Conservation (phyloP, 2,797 vertebrate genomes). For the Masticophis lateralis region DNA sequence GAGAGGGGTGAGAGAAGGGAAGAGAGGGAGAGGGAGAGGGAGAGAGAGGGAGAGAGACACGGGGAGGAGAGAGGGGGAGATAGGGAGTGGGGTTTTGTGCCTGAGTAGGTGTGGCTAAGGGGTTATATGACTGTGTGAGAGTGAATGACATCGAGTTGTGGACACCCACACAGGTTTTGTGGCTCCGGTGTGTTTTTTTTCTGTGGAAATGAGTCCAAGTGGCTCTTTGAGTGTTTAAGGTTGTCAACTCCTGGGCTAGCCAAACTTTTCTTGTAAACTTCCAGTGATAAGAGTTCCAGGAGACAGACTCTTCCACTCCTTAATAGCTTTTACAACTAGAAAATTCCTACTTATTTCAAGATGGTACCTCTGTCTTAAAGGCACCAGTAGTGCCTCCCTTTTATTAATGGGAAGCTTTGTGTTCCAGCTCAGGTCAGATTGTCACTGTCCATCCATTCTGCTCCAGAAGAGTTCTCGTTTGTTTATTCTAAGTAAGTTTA, state of each 20-base stretch:
- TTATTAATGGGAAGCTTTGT: background rate
- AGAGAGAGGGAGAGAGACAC: too few relatives aligned
- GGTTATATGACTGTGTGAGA: too few relatives aligned
- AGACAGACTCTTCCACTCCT: background rate
- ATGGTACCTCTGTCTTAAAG: background rate
- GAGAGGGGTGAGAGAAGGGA: too few relatives aligned
- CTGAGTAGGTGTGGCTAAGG: too few relatives aligned
- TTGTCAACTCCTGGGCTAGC: background rate
- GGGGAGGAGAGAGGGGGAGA: too few relatives aligned
- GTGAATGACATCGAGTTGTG: too few relatives aligned
- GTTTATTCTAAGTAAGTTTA: background rate
- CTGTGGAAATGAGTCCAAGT: too few relatives aligned
- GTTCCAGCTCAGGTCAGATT: background rate
- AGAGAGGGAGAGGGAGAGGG: too few relatives aligned
- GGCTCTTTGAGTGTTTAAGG: too few relatives aligned
- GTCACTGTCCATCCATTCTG: background rate
- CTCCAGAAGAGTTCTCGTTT: background rate
- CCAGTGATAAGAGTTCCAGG: background rate
- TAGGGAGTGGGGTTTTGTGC: too few relatives aligned
- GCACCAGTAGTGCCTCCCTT: background rate
- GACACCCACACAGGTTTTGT: too few relatives aligned
- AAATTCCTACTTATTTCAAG: background rate
- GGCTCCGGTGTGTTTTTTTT: too few relatives aligned
- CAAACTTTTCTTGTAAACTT: background rate
- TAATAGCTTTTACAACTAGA: background rate